Base-by-base conservation (phyloP, 2,113 vertebrate genomes). In the Corythoichthys haematopterus region DNA sequence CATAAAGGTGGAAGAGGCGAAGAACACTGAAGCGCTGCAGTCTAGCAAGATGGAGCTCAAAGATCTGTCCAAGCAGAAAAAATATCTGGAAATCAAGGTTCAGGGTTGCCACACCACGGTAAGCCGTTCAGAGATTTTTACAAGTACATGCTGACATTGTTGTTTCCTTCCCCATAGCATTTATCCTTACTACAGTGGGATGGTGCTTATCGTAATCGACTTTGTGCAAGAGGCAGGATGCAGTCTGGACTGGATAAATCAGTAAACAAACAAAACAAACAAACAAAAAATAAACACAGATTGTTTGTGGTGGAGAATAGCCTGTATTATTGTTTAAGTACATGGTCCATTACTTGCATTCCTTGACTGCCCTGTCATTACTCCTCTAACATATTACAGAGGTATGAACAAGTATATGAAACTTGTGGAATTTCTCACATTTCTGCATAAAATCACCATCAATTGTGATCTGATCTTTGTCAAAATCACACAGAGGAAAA, bases 11-110 rank as follows among this genome's bases (percentile, higher is more conserved):
- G 89, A 76, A 61, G 87, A 85, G 13, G 85, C 70, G 16, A 66
- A 84, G 51, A 92, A 89, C 71, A 83, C 60, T 0, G 89, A 93
- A 72, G 78, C 52, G 0, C 4, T 91, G 56, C 63, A 85, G 5
- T 64, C 81, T 9, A 79, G 78, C 38, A 90, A 86, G 69, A 62
- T 0, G 0, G 83, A 92, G 51, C 64, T 89, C 8, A 84, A 72
- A 28, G 84, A 87, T 0, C 80, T 91, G 57, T 65, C 65, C 6
- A 84, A 81, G 0, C 68, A 91, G 83, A 85, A 73, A 20, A 84
- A 88, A 58, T 6, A 11, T 4, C 65, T 91, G 77, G 91, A 93
- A 37, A 85, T 91, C 8, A 85, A 88, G 35, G 80, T 81, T 50
- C 85, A 91, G 72, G 64, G 68, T 1, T 28, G 74, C 2, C 64